Percentiles rank a stretch among this genome's conserved stretches.
These are phyloP conservation scores for Gryllus longicercus DNA, from an alignment of 2,888 invertebrate species.

Conservation along the genomic window DNA sequence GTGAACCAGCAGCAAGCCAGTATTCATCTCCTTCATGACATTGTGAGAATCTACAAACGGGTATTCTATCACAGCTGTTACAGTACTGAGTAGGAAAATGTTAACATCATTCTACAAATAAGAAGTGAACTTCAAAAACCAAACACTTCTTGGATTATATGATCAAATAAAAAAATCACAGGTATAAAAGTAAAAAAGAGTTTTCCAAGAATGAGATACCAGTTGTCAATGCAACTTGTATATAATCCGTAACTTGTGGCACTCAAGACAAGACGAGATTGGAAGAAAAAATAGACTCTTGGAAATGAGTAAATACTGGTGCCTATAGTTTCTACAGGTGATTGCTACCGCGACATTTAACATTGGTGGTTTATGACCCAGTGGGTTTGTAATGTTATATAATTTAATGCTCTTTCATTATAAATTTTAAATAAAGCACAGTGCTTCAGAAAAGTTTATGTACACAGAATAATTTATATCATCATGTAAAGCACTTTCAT, in stretches of 20 bases:
- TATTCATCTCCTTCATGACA: not conserved
- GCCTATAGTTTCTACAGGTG: slow-evolving; percentile 44
- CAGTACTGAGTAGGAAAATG: not conserved
- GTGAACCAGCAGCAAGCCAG: not conserved
- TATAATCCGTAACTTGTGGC: slow-evolving; percentile 28
- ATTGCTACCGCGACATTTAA: slow-evolving; percentile 43
- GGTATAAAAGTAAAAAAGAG: slow-evolving; percentile 26
- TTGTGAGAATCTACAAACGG: not conserved
- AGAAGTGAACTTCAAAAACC: too few species aligned
- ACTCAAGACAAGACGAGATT: slow-evolving; percentile 19
- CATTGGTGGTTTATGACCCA: slow-evolving; percentile 32
- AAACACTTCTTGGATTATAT: not conserved
- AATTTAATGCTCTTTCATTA: slow-evolving; percentile 24
- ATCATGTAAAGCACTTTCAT: slow-evolving; percentile 35
- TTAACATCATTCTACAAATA: too few species aligned
- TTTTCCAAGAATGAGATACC: slow-evolving; percentile 24
- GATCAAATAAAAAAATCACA: slow-evolving; percentile 28
- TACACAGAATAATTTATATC: slow-evolving; percentile 30
- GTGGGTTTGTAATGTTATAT: not conserved
- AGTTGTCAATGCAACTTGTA: not conserved
- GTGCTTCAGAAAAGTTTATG: slow-evolving; percentile 32
- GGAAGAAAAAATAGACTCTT: slow-evolving; percentile 25
- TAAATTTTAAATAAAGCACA: slow-evolving; percentile 31
- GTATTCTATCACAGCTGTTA: slow-evolving; percentile 2
- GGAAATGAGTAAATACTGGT: slow-evolving; percentile 42